These are phyloP conservation scores for Plusia festucae DNA, from an alignment of 2,888 invertebrate species.

Conservation along the genomic window DNA sequence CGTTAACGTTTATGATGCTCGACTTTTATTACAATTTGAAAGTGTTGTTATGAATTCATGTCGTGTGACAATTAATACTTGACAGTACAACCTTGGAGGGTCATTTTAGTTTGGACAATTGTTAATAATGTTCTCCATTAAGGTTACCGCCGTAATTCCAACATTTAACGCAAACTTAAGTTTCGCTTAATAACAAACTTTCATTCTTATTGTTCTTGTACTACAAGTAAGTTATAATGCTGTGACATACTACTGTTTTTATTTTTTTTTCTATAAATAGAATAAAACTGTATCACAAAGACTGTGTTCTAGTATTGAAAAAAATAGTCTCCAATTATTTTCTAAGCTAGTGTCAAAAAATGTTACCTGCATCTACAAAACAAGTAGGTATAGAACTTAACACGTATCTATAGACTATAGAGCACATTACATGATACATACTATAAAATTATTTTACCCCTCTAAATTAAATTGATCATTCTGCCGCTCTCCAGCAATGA, in stretches of 20 bases:
- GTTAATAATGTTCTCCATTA: constrained; percentile 12
- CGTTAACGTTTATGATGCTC: constrained; percentile 59
- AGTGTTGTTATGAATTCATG: constrained; percentile 56
- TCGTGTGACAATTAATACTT: constrained; percentile 49
- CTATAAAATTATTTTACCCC: neutral
- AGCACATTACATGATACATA: neutral
- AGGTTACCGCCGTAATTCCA: neutral
- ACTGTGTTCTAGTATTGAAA: too few relatives aligned
- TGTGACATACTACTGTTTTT: neutral
- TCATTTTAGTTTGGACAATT: constrained; percentile 25
- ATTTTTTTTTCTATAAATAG: too few relatives aligned
- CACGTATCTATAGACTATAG: neutral
- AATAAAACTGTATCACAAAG: too few relatives aligned
- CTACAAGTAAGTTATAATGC: neutral
- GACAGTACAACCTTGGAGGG: constrained; percentile 31
- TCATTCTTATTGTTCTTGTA: neutral
- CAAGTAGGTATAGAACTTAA: too few relatives aligned
- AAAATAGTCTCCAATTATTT: neutral
- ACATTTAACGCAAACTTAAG: neutral
- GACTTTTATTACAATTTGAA: constrained; percentile 58
- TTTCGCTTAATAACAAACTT: neutral
- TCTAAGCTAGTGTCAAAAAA: neutral
- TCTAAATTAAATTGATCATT: constrained; percentile 2
- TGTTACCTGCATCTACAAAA: neutral
- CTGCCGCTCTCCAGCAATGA: neutral